Percentiles rank a stretch among this genome's conserved stretches.
Conservation (phyloP, 2,113 vertebrate genomes). For the Petrocephalus microphthalmus region DNA sequence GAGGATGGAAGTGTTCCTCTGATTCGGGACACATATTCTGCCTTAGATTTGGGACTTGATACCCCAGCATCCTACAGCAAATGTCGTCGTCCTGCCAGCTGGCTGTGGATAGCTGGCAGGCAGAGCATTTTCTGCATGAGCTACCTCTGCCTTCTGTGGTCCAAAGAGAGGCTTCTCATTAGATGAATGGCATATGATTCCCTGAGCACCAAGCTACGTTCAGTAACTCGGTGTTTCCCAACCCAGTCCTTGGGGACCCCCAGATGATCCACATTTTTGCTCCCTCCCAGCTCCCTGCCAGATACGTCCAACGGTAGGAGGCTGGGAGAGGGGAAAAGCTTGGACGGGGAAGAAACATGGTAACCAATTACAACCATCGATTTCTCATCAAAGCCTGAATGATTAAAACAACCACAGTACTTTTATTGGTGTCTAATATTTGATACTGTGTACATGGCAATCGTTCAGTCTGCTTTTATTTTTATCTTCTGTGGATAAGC, state of each 20-base stretch:
- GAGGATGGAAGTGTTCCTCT: slow-evolving; percentile 23
- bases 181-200: not conserved
- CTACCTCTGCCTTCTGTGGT: not conserved
- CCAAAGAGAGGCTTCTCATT: slow-evolving; percentile 4
- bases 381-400: not conserved
- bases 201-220: not conserved
- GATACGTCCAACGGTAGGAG: not conserved
- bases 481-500: not conserved
- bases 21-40: slow-evolving; percentile 2
- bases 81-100: slow-evolving; percentile 9
- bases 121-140: not conserved
- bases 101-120: slow-evolving; percentile 13
- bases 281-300: not conserved
- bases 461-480: not conserved
- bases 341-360: not conserved
- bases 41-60: slow-evolving; percentile 26
- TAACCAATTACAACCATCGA: not conserved
- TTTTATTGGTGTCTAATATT: not conserved
- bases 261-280: not conserved
- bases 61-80: not conserved
- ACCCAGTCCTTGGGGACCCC: not conserved
- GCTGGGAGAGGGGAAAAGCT: not conserved
- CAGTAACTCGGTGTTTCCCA: not conserved
- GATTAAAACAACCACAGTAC: not conserved
- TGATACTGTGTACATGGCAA: not conserved